phyloP scores from a whole-genome alignment of 2,888 invertebrate species.

The Melinopterus prodromus region DNA sequence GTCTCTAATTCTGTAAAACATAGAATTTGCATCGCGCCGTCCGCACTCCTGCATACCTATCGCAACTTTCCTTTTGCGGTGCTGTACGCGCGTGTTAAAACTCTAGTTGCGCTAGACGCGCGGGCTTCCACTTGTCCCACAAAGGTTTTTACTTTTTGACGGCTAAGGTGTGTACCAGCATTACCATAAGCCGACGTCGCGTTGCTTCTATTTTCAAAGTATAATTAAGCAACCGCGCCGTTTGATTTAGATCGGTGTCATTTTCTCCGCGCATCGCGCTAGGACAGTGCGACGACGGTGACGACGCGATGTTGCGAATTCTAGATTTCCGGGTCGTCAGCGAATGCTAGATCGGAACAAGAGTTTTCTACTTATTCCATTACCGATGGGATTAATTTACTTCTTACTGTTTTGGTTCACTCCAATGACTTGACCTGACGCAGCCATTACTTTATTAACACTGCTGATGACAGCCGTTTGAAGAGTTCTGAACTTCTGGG shows the following conservation, averaged over 20 bases:
- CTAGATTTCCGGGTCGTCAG: conserved; percentile 18
- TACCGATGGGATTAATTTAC: neutral
- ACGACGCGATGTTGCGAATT: conserved; percentile 4
- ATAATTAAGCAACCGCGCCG: conserved; percentile 22
- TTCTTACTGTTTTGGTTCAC: neutral
- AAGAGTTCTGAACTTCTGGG: too few species aligned
- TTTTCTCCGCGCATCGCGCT: conserved; percentile 10
- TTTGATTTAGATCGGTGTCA: conserved; percentile 16
- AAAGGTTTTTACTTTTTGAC: conserved; percentile 20
- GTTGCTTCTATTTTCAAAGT: conserved; percentile 20
- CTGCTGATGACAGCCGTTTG: too few species aligned
- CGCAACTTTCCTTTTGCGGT: neutral
- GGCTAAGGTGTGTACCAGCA: conserved; percentile 10
- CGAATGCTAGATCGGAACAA: neutral
- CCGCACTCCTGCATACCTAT: neutral
- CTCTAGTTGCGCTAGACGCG: neutral
- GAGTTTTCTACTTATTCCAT: neutral
- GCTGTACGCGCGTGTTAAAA: neutral
- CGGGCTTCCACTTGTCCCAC: neutral
- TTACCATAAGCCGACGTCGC: conserved; percentile 21
- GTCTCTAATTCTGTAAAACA: neutral
- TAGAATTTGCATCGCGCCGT: neutral
- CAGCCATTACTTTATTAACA: too few species aligned
- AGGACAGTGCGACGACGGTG: conserved; percentile 7
- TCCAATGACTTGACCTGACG: neutral